Evolutionary conservation across 2,113 vertebrate species (phyloP).

Genomic region (Gopherus evgoodei): DNA sequence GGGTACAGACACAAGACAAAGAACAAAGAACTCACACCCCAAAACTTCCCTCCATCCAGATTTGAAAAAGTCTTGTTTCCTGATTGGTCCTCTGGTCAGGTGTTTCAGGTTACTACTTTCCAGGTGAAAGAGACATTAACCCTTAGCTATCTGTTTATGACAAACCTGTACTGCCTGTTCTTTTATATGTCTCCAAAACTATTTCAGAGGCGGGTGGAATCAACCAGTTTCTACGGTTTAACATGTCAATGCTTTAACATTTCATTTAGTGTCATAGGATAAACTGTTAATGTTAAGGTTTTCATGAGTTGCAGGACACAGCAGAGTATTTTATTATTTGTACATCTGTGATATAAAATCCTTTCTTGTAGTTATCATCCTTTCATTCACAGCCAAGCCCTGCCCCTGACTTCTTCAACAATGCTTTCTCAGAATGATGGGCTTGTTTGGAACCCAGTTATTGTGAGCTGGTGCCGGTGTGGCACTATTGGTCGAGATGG

Average conservation of each 20-base stretch:
- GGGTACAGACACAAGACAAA: no score
- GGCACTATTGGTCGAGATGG: background rate
- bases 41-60: no score
- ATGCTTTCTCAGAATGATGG: background rate
- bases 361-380: background rate
- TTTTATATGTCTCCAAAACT: conserved; percentile 25
- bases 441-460: background rate
- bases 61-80: no score
- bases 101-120: no score
- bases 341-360: background rate
- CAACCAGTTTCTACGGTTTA: conserved; percentile 23
- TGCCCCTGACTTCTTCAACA: conserved; percentile 27
- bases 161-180: background rate
- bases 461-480: background rate
- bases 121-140: no score
- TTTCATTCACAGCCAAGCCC: conserved; percentile 39
- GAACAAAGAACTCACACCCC: no score
- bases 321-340: conserved; percentile 30
- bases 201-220: background rate
- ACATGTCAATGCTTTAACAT: conserved; percentile 18
- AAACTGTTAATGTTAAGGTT: conserved; percentile 28
- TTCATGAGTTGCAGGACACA: conserved; percentile 5
- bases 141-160: no score
- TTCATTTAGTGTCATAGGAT: background rate
- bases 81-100: no score